These are phyloP conservation scores for Anthopleura xanthogrammica DNA, from an alignment of 92 coral and sea anemone species.

Conservation along the genomic window DNA sequence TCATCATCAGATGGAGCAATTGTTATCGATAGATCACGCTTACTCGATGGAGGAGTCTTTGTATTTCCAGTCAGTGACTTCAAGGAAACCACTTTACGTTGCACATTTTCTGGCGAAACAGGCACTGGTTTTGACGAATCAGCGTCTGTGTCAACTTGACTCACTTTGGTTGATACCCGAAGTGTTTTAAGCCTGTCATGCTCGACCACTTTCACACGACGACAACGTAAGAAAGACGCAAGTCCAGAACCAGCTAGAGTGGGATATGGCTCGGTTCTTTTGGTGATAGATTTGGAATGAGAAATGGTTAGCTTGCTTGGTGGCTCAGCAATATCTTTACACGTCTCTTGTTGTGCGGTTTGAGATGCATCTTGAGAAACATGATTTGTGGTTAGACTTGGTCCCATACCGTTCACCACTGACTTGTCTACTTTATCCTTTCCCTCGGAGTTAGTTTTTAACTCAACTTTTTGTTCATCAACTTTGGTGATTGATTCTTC, in stretches of 20 bases:
- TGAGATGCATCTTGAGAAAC: neutral
- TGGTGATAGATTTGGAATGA: neutral
- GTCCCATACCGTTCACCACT: neutral
- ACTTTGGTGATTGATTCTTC: neutral
- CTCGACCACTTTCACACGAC: neutral
- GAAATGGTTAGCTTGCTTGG: neutral
- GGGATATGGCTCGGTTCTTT: neutral
- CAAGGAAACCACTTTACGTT: conserved; percentile 1
- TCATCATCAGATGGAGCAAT: neutral
- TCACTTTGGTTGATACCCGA: neutral
- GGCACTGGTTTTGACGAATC: neutral
- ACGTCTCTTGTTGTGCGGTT: neutral
- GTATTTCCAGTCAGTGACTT: neutral
- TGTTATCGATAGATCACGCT: neutral
- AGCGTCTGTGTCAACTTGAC: neutral
- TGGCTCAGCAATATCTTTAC: neutral
- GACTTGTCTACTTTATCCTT: neutral
- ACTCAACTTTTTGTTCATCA: neutral
- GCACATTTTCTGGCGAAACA: neutral
- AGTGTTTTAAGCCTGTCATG: neutral
- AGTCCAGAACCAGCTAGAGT: conserved; percentile 1
- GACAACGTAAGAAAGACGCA: neutral
- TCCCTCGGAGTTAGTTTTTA: neutral
- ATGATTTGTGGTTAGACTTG: neutral
- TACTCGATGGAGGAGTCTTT: neutral